Base-by-base conservation (phyloP, 2,888 invertebrate species). In the Iselma pallidipennis region DNA sequence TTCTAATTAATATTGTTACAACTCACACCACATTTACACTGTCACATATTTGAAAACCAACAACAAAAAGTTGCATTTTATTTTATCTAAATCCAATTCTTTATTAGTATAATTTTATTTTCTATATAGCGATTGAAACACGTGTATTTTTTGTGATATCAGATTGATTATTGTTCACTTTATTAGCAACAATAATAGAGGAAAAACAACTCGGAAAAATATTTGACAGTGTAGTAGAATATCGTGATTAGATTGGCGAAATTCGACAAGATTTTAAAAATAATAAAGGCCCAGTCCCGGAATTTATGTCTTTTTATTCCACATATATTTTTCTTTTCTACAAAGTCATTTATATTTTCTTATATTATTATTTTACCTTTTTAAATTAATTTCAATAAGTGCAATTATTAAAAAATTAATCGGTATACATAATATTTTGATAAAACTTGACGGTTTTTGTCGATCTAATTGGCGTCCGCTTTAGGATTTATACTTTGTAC, bases 1-100 rank as follows among this genome's bases (percentile, higher is more conserved):
- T 77, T 77, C 72, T 77, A 73, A 42, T 73, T 68, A 72, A 72
- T 64, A 57, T 66, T 63, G 66, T 69, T 61, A 61, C 65, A 65
- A 64, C 57, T 65, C 61, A 61, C 61, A 70, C 64, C 49, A 67
- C 51, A 61, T 31, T 52, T 71, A 75, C 72, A 72, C 74, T 72
- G 71, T 72, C 72, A 74, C 61, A 69, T 71, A 68, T 71, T 71
- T 61, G 28, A 61, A 57, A 51, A 66, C 55, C 50, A n/a, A n/a
- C n/a, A n/a, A n/a, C n/a, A 7, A 37, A 37, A 37, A 14, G 2
- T 9, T 19, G 21, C 49, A 26, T 50, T 25, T 50, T 50, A 50
- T 2, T 23, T 48, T 5, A 49, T 14, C 23, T 50, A 16, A 50
- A 14, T 50, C 16, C 2, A 1, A 50, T 26, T 21, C 3, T 49